Evolutionary conservation across 2,113 vertebrate genomes (phyloP), one percentile per base, ranked within the genome.

Genomic region (Myxocyprinus asiaticus): DNA sequence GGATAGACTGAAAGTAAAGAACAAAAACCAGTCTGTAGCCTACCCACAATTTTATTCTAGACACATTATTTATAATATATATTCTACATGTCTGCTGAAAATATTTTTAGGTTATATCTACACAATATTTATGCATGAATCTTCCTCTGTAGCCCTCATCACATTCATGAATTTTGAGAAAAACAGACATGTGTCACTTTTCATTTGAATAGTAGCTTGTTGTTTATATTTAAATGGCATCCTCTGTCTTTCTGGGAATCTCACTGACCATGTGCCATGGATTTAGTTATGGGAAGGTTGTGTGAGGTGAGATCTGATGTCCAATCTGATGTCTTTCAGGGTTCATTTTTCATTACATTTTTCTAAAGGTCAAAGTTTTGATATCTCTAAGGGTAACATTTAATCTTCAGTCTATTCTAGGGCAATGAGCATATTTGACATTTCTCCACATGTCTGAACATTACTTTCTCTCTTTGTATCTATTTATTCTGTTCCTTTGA

Each of bases 401-500:
- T 83, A 71, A 78, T 81, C 78, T 79, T 58, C 61, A 76, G 81
- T 83, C 82, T 78, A 78, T 76, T 79, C 62, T 53, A 15, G 70
- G 56, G 67, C 43, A 5, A 56, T 59, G 48, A 66, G 70, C 65
- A 42, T 43, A 76, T 48, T 47, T 85, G 81, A 83, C 81, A 83
- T 85, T 81, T 83, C 53, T 85, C 55, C 53, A 14, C 59, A 9
- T 50, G 48, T 61, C 22, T 72, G 65, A 12, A 51, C 45, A 4
- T 55, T 14, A 17, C 51, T 78, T 66, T 48, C 42, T 14, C n/a
- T 63, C 22, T 63, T 33, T 45, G 17, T 0, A 44, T 69, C 56
- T 78, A 62, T 62, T 75, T 65, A 10, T 9, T 47, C 9, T 42
- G 5, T 10, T 76, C 7, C 42, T 43, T 76, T 64, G 11, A 11